Percentiles rank a stretch among this genome's conserved stretches.
These are phyloP conservation scores for Pheosia tremula DNA, from an alignment of 2,888 invertebrate genomes.

Conservation along the genomic window DNA sequence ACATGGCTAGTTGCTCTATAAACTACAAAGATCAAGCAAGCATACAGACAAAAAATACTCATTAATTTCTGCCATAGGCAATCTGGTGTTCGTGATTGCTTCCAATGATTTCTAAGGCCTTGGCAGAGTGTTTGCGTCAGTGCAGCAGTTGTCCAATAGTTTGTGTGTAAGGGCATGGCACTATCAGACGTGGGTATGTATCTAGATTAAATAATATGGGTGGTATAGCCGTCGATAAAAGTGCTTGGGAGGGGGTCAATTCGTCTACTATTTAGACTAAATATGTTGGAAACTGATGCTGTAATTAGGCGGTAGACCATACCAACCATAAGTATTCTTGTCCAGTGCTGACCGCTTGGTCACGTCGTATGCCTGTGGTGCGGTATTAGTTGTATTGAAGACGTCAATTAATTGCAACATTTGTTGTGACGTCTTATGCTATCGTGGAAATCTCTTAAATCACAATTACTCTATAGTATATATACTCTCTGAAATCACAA, in stretches of 20 bases:
- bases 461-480: too few relatives aligned
- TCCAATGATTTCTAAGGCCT: slow-evolving; percentile 46
- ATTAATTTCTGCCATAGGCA: slow-evolving; percentile 20
- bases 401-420: too few relatives aligned
- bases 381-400: too few relatives aligned
- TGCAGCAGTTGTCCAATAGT: slow-evolving; percentile 15
- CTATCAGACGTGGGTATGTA: slow-evolving; percentile 18
- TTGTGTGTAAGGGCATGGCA: slow-evolving; percentile 26
- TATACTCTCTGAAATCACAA: too few relatives aligned
- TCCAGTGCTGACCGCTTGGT: too few relatives aligned
- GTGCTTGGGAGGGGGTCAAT: slow-evolving; percentile 6
- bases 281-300: too few relatives aligned
- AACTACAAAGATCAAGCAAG: not conserved
- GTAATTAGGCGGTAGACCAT: too few relatives aligned
- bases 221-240: slow-evolving; percentile 24
- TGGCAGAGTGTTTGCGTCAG: slow-evolving; percentile 35
- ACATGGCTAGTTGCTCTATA: not conserved
- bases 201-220: slow-evolving; percentile 29
- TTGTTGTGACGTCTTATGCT: too few relatives aligned
- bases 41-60: slow-evolving; percentile 20
- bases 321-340: too few relatives aligned
- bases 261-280: not conserved
- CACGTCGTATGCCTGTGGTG: too few relatives aligned
- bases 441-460: too few relatives aligned
- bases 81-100: slow-evolving; percentile 17